Evolutionary conservation across 2,888 invertebrate genomes (phyloP).

Genomic region (Phytoseiulus persimilis): DNA sequence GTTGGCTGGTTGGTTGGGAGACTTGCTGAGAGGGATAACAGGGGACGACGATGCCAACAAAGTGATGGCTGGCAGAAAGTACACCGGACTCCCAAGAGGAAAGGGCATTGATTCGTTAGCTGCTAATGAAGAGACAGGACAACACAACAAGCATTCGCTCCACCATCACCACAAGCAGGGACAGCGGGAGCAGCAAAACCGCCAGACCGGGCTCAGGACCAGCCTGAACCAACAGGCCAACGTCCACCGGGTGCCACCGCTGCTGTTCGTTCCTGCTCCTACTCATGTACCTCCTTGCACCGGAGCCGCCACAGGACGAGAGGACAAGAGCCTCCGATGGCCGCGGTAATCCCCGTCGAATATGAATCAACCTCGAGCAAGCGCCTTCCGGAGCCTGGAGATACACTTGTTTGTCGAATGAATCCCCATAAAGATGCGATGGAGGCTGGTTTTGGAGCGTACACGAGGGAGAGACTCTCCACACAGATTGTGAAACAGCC

Average conservation of each 20-base stretch:
- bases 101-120: slow-evolving; percentile 38
- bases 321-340: neutral
- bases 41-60: neutral
- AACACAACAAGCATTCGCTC: neutral
- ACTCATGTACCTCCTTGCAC: neutral
- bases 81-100: slow-evolving; percentile 6
- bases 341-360: neutral
- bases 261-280: neutral
- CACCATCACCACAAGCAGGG: neutral
- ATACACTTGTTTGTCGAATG: neutral
- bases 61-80: neutral
- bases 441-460: neutral
- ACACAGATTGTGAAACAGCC: neutral
- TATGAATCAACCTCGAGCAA: neutral
- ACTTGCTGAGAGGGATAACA: neutral
- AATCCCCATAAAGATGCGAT: neutral
- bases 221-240: neutral
- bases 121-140: slow-evolving; percentile 34
- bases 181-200: neutral
- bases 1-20: neutral
- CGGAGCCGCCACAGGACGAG: too few relatives aligned
- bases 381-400: neutral
- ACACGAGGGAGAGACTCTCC: neutral
- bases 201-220: neutral
- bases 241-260: neutral